Evolutionary conservation across 2,113 vertebrate species (phyloP).

Genomic region (Mesembrinibis cayennensis): DNA sequence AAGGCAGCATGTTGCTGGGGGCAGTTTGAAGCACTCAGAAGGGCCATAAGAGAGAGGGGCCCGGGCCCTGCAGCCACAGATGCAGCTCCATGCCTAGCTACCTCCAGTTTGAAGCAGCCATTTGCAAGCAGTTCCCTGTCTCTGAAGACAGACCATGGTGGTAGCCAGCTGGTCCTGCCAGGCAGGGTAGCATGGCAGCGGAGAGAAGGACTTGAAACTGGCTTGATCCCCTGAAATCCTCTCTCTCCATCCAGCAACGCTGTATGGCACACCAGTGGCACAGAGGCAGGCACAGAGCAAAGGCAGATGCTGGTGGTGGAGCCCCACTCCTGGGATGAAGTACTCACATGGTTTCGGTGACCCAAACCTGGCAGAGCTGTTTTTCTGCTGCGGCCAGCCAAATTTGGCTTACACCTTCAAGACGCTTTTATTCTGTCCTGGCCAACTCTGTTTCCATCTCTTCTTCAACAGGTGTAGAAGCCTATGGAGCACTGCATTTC

Average conservation of each 20-base stretch:
- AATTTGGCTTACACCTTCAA: not conserved
- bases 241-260: not conserved
- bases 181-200: rapidly evolving
- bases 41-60: not conserved
- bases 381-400: not conserved
- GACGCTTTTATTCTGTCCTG: not conserved
- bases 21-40: not conserved
- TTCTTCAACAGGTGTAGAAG: not conserved
- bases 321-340: rapidly evolving
- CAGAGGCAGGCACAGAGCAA: not conserved
- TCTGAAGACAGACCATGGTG: not conserved
- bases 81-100: not conserved
- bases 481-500: not conserved
- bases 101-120: not conserved
- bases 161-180: not conserved
- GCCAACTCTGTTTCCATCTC: not conserved
- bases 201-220: not conserved
- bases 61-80: not conserved
- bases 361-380: not conserved
- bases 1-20: not conserved
- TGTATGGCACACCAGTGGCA: rapidly evolving
- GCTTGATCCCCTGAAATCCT: not conserved
- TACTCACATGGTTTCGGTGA: not conserved
- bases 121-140: not conserved
- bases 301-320: not conserved